Evolutionary conservation across 2,888 invertebrate species (phyloP).

Genomic region (Embidobia sp.): DNA sequence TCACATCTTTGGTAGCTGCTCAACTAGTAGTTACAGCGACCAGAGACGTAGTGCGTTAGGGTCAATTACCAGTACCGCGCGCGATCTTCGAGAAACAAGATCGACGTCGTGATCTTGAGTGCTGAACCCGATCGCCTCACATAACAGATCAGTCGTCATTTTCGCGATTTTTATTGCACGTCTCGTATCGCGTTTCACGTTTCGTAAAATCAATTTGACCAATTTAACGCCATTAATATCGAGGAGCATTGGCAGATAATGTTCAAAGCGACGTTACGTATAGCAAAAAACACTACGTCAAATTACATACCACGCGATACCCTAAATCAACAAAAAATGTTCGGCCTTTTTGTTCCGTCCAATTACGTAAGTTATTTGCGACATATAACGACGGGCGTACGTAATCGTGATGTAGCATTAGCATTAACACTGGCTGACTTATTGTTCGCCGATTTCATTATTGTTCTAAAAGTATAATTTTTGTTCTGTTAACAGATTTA

Average conservation of each 20-base stretch:
- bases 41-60: slow-evolving; percentile 36
- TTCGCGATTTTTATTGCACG: slow-evolving; percentile 36
- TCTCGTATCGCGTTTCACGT: slow-evolving; percentile 36
- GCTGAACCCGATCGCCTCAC: slow-evolving; percentile 28
- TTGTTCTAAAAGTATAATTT: slow-evolving; percentile 52
- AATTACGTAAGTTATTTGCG: slow-evolving; percentile 1
- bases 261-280: slow-evolving; percentile 10
- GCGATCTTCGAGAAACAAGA: slow-evolving; percentile 43
- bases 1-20: slow-evolving; percentile 30
- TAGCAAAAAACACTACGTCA: slow-evolving; percentile 9
- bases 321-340: slow-evolving; percentile 24
- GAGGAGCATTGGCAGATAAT: slow-evolving; percentile 21
- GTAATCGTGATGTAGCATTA: slow-evolving; percentile 45
- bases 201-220: slow-evolving; percentile 43
- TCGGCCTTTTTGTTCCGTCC: neutral
- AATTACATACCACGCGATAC: slow-evolving; percentile 29
- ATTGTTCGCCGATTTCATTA: slow-evolving; percentile 51
- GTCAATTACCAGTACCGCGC: slow-evolving; percentile 36
- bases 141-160: slow-evolving; percentile 48
- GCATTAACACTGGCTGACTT: slow-evolving; percentile 53
- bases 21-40: slow-evolving; percentile 23
- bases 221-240: slow-evolving; percentile 37
- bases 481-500: slow-evolving; percentile 38
- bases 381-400: neutral
- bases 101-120: slow-evolving; percentile 36